A percentile compares a stretch with the other conserved stretches of the same genome.
phyloP scores from a whole-genome alignment of 2,888 invertebrate species.

The Pyrgus malvae region DNA sequence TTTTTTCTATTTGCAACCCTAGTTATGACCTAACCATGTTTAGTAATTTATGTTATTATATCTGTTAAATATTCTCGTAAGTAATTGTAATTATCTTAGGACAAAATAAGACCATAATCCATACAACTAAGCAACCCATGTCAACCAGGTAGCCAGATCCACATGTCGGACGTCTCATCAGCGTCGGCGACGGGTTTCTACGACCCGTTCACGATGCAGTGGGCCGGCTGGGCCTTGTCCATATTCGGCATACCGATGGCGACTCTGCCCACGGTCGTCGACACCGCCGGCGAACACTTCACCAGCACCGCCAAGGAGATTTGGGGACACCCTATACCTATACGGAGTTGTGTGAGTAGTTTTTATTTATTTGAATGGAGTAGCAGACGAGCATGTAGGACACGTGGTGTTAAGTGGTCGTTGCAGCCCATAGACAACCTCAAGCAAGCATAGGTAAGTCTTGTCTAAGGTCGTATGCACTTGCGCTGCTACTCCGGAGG shows the following conservation, averaged over 20 bases:
- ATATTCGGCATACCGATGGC: slow-evolving; percentile 87
- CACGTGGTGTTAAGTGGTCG: background rate
- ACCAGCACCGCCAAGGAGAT: slow-evolving; percentile 84
- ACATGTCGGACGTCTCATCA: slow-evolving; percentile 94
- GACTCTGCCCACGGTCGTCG: slow-evolving; percentile 91
- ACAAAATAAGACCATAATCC: too few species aligned
- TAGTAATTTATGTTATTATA: too few species aligned
- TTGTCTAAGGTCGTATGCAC: too few species aligned
- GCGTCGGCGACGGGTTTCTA: slow-evolving; percentile 96
- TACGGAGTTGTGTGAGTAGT: slow-evolving; percentile 86
- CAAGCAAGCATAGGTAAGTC: too few species aligned
- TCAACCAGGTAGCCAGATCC: slow-evolving; percentile 73
- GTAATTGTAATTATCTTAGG: too few species aligned
- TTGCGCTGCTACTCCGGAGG: too few species aligned
- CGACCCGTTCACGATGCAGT: slow-evolving; percentile 94
- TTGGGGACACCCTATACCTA: slow-evolving; percentile 90
- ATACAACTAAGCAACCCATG: background rate
- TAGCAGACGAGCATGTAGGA: too few species aligned
- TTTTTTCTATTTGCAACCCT: too few species aligned
- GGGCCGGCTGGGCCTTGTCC: slow-evolving; percentile 88
- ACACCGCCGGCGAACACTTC: slow-evolving; percentile 88
- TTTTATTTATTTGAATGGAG: background rate
- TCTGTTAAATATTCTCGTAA: too few species aligned
- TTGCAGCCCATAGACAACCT: too few species aligned
- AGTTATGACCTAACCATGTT: too few species aligned